A percentile compares a stretch with the other conserved stretches of the same genome.
These are phyloP conservation scores for Boulengeromyrus knoepffleri DNA, from an alignment of 2,113 vertebrate species.

Conservation along the genomic window DNA sequence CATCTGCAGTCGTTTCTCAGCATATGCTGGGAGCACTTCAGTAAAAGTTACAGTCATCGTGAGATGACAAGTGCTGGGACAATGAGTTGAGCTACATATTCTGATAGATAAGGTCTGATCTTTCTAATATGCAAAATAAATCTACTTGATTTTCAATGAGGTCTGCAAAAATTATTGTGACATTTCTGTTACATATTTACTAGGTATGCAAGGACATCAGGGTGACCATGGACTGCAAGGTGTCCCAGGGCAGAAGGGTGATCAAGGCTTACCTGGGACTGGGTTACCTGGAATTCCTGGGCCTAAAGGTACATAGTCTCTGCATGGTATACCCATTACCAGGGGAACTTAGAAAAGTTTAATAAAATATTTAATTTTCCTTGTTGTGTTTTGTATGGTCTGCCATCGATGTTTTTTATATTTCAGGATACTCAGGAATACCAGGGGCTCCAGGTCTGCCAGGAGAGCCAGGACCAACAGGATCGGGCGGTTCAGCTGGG, in stretches of 20 bases:
- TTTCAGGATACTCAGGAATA: conserved; percentile 72
- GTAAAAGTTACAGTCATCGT: too few species aligned
- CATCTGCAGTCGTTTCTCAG: too few species aligned
- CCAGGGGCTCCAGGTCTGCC: conserved; percentile 70
- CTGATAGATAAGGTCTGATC: not conserved
- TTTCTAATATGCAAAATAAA: not conserved
- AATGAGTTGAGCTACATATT: not conserved
- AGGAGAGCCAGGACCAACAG: conserved; percentile 72
- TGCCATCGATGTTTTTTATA: not conserved
- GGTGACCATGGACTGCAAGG: conserved; percentile 73
- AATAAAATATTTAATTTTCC: not conserved
- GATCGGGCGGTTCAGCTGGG: conserved; percentile 72
- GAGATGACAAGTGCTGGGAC: not conserved
- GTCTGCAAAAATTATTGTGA: not conserved
- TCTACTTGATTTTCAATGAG: not conserved
- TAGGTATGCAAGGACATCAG: conserved; percentile 74
- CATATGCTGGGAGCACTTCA: too few species aligned
- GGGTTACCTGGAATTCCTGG: conserved; percentile 80
- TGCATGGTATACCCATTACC: not conserved
- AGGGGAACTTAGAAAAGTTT: not conserved
- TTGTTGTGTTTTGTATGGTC: not conserved
- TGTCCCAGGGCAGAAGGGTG: conserved; percentile 76
- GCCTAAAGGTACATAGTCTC: conserved; percentile 68
- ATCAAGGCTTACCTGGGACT: conserved; percentile 69
- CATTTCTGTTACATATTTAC: not conserved